Evolutionary conservation across 2,888 invertebrate genomes (phyloP), one percentile per base, ranked within the genome.

Genomic region (Ophion slaviceki): DNA sequence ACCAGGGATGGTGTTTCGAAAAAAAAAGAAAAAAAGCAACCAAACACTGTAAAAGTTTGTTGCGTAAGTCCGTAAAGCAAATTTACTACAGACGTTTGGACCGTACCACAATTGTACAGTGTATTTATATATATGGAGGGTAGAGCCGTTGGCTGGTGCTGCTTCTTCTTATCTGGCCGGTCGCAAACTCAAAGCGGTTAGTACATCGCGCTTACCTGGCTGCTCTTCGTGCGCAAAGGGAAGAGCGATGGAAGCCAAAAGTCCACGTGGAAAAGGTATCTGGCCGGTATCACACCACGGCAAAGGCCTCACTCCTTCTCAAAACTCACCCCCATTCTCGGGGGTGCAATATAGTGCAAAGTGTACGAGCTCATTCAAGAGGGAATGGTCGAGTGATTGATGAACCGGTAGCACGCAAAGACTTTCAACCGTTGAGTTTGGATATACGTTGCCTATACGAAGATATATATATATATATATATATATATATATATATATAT

Each of bases 321-420:
- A 66, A 8, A 36, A 59, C 72, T 80, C 67, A 68, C 67, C 72
- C 79, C 45, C 64, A 47, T 70, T 57, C 74, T 53, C 70, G 64
- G 20, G 36, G 36, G 80, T 86, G 84, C 84, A 88, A 68, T 68
- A 81, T 67, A 67, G 67, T 47, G 17, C 82, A 40, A 66, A 79
- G 76, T 83, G 79, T 85, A 85, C 80, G 85, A 85, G 82, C 83
- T 86, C 83, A 82, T 85, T 83, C 83, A 82, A 85, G 83, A 81
- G 85, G 76, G 89, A 90, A 91, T 89, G 90, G 89, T 87, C 68
- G 79, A 86, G 89, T 92, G 92, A 93, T 92, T 92, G 92, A 93
- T 93, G 92, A 89, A 88, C 84, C 74, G 87, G 85, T 86, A 87
- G 88, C 93, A 93, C 92, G 93, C 93, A 75, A 93, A 90, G 89